A percentile compares a stretch with the other conserved stretches of the same genome.
These are phyloP conservation scores for Mus spretus DNA, from an alignment of 2,797 vertebrate genomes.

Conservation along the genomic window DNA sequence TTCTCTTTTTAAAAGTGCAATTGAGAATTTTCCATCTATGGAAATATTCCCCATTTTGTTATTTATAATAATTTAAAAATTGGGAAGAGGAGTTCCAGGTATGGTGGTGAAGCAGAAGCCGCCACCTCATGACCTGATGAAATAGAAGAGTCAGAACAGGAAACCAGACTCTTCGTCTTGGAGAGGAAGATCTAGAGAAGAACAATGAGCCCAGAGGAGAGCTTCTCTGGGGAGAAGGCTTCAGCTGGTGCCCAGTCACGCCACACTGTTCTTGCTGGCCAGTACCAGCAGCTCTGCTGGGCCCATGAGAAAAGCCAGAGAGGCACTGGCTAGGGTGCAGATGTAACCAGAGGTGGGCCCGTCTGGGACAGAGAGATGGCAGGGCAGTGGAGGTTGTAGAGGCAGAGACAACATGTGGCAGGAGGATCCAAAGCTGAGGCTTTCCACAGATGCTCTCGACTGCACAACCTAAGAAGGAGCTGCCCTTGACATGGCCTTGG, in stretches of 20 bases:
- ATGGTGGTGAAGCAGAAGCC: neutral
- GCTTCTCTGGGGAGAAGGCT: no score
- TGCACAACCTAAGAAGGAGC: neutral
- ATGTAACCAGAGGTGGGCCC: neutral
- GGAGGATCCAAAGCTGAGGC: neutral
- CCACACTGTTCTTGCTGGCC: neutral
- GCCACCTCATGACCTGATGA: neutral
- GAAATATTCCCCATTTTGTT: neutral
- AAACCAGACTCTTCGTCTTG: neutral
- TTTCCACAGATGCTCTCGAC: no score
- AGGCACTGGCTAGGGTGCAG: neutral
- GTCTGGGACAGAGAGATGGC: no score
- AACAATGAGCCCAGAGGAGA: neutral
- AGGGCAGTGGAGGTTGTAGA: neutral
- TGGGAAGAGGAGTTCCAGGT: neutral
- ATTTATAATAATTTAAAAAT: conserved; percentile 51
- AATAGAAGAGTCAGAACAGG: neutral
- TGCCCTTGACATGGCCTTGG: neutral
- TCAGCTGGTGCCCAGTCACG: neutral
- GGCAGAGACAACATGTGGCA: neutral
- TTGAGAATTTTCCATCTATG: neutral
- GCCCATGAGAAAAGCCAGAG: neutral
- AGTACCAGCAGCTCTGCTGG: no score
- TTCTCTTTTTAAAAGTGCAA: neutral
- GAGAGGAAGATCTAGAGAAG: no score